These are phyloP conservation scores for Frankliniella intonsa DNA, from an alignment of 2,888 invertebrate genomes.

Conservation along the genomic window DNA sequence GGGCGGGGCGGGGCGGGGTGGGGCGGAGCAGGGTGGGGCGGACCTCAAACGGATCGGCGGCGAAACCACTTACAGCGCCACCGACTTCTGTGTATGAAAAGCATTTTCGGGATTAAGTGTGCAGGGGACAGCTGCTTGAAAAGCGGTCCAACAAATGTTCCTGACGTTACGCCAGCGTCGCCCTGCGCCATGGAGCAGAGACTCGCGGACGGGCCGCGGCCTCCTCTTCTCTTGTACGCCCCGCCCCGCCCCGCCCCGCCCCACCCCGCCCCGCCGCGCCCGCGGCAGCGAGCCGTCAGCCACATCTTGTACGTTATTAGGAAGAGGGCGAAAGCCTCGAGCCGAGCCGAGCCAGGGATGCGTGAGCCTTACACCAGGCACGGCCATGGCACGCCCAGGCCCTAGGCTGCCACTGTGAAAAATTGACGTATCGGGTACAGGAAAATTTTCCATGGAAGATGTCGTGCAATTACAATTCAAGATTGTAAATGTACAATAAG, in stretches of 20 bases:
- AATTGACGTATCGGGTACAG: too few relatives aligned
- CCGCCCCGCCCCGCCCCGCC: background rate
- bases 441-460: too few relatives aligned
- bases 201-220: too few relatives aligned
- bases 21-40: background rate
- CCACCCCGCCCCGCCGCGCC: background rate
- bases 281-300: background rate
- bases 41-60: background rate
- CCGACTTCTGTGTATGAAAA: background rate
- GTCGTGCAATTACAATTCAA: too few relatives aligned
- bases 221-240: too few relatives aligned
- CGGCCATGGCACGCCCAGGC: too few relatives aligned
- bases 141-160: background rate
- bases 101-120: conserved; percentile 3
- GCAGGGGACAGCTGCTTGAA: conserved; percentile 1
- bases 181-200: background rate
- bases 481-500: too few relatives aligned
- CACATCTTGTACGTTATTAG: background rate
- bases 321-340: background rate
- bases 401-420: too few relatives aligned
- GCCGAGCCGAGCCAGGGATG: too few relatives aligned
- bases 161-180: background rate
- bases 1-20: background rate
- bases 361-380: too few relatives aligned
- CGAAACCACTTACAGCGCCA: background rate